Evolutionary conservation across 1,140 invertebrate species (phyloP).

Genomic region (Amphibalanus amphitrite): DNA sequence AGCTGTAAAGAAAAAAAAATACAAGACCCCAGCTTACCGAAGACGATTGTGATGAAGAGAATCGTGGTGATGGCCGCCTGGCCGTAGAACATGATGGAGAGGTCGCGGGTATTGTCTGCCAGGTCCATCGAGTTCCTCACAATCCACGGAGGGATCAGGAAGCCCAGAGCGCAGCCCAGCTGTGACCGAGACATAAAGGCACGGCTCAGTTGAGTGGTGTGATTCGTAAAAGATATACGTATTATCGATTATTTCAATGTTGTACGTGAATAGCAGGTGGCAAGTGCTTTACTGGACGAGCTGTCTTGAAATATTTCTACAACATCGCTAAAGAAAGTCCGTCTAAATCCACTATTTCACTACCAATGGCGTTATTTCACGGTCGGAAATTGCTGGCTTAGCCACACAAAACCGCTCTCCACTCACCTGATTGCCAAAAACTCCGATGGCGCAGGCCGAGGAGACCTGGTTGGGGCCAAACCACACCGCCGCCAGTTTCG

Average conservation of each 20-base stretch:
- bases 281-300: too few species aligned
- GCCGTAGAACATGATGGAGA: conserved; percentile 61
- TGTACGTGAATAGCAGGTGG: too few species aligned
- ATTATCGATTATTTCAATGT: too few species aligned
- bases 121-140: conserved; percentile 38
- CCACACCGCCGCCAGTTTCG: conserved; percentile 87
- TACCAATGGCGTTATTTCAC: too few species aligned
- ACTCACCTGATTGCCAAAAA: conserved; percentile 93
- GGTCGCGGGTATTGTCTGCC: conserved; percentile 41
- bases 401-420: too few species aligned
- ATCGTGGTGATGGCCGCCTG: conserved; percentile 53
- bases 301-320: too few species aligned
- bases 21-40: conserved; percentile 55
- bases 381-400: conserved; percentile 48
- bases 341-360: too few species aligned
- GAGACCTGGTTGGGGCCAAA: conserved; percentile 89
- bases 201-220: too few species aligned
- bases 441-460: conserved; percentile 89
- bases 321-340: too few species aligned
- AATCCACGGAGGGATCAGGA: conserved; percentile 68
- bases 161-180: conserved; percentile 73
- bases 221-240: too few species aligned
- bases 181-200: too few species aligned
- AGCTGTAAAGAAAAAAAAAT: too few species aligned
- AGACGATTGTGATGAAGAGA: conserved; percentile 54